Evolutionary conservation across 2,797 vertebrate species (phyloP).

Genomic region (Sebastes iracundus): DNA sequence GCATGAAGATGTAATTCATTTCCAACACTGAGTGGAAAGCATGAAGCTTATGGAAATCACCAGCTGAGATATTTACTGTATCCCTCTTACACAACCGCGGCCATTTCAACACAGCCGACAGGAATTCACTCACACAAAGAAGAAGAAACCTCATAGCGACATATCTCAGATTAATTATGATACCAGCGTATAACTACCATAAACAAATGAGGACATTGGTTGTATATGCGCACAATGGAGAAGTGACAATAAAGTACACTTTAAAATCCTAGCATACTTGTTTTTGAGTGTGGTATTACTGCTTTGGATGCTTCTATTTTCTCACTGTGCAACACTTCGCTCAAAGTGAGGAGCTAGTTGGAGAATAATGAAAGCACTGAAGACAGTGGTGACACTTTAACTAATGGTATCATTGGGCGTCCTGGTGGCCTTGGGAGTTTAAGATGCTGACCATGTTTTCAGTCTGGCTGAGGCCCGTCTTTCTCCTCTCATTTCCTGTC

Average conservation of each 20-base stretch:
- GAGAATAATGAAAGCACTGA: too few species aligned
- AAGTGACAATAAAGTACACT: background rate
- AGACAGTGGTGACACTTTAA: background rate
- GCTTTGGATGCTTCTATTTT: background rate
- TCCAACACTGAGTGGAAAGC: slow-evolving; percentile 2
- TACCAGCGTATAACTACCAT: background rate
- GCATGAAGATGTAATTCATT: slow-evolving; percentile 26
- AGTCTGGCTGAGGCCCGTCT: background rate
- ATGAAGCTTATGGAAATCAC: background rate
- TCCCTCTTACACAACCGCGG: background rate
- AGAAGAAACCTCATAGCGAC: background rate
- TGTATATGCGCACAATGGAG: background rate
- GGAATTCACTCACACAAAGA: background rate
- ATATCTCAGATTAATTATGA: background rate
- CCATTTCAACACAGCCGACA: background rate
- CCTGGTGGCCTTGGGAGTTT: background rate
- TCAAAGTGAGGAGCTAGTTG: too few species aligned
- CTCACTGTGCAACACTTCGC: background rate
- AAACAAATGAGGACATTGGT: background rate
- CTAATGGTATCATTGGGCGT: background rate
- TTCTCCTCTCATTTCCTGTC: background rate
- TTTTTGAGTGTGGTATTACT: background rate
- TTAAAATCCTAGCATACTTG: background rate
- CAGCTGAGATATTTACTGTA: background rate
- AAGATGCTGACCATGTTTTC: background rate